Evolutionary conservation across 2,113 vertebrate species (phyloP).

Genomic region (Himantopus leucocephalus): DNA sequence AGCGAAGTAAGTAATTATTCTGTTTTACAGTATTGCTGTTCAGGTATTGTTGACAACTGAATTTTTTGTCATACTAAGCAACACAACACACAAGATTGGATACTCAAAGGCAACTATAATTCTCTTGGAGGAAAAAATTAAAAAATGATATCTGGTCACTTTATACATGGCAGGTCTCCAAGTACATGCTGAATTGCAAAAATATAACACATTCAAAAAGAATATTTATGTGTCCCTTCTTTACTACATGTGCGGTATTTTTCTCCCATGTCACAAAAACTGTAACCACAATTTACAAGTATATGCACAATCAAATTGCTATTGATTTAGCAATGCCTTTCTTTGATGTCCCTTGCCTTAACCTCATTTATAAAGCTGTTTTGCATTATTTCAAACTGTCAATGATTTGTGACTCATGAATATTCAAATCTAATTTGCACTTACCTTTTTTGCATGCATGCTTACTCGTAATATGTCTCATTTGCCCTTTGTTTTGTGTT

Average conservation of each 20-base stretch:
- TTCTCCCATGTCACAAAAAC: slow-evolving; percentile 71
- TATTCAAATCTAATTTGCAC: slow-evolving; percentile 82
- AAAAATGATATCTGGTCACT: slow-evolving; percentile 57
- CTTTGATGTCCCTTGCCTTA: slow-evolving; percentile 78
- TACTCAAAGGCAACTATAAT: slow-evolving; percentile 36
- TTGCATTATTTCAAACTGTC: slow-evolving; percentile 82
- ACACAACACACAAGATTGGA: not conserved
- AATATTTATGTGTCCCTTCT: slow-evolving; percentile 70
- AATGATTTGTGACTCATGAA: slow-evolving; percentile 82
- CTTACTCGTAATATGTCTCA: slow-evolving; percentile 73
- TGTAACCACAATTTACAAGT: slow-evolving; percentile 77
- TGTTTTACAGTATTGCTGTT: slow-evolving; percentile 22
- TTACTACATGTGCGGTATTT: slow-evolving; percentile 58
- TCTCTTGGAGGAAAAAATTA: not conserved
- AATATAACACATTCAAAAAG: slow-evolving; percentile 48
- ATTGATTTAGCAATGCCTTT: slow-evolving; percentile 79
- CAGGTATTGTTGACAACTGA: not conserved
- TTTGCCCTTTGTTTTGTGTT: slow-evolving; percentile 75
- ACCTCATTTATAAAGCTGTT: slow-evolving; percentile 82
- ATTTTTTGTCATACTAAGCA: slow-evolving; percentile 49
- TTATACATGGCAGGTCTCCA: slow-evolving; percentile 47
- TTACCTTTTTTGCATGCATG: slow-evolving; percentile 77
- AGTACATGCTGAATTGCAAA: slow-evolving; percentile 62
- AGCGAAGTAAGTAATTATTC: not conserved
- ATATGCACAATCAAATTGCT: slow-evolving; percentile 76